These are phyloP conservation scores for Bombyx mori DNA, from an alignment of 1,140 invertebrate genomes.

Conservation along the genomic window DNA sequence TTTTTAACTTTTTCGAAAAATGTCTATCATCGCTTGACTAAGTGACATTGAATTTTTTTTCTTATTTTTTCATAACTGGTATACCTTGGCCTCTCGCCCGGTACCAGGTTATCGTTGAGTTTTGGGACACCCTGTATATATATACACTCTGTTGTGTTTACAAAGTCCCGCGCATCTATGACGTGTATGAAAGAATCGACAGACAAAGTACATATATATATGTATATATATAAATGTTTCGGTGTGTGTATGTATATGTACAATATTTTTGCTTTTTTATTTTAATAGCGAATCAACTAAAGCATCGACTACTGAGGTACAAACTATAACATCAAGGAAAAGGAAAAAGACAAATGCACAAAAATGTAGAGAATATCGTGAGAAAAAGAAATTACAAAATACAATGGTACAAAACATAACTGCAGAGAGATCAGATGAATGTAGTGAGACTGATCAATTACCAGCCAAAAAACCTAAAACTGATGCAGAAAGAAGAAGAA, in stretches of 20 bases:
- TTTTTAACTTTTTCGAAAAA: too few relatives aligned
- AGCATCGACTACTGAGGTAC: constrained; percentile 13
- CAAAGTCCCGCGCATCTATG: constrained; percentile 1
- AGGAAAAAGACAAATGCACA: constrained; percentile 9
- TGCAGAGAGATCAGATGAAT: constrained; percentile 13
- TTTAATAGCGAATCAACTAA: constrained; percentile 14
- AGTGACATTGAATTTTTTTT: too few relatives aligned
- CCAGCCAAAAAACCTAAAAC: constrained; percentile 12
- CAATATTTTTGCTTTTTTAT: constrained; percentile 6
- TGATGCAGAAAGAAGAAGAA: constrained; percentile 12
- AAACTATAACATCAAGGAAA: constrained; percentile 8
- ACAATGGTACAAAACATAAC: constrained; percentile 11
- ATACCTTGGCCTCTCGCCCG: too few relatives aligned
- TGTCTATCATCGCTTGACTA: too few relatives aligned
- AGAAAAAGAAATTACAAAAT: constrained; percentile 12
- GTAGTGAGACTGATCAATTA: constrained; percentile 10
- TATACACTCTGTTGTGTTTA: constrained; percentile 1
- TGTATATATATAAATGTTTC: background rate
- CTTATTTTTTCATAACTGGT: too few relatives aligned
- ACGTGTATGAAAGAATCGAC: background rate
- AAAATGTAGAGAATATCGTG: constrained; percentile 15
- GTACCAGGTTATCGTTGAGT: too few relatives aligned
- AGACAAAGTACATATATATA: constrained; percentile 1
- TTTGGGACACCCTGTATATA: background rate
- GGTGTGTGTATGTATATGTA: background rate